Conservation (phyloP, 2,113 vertebrate species). For the Sorex fumeus region DNA sequence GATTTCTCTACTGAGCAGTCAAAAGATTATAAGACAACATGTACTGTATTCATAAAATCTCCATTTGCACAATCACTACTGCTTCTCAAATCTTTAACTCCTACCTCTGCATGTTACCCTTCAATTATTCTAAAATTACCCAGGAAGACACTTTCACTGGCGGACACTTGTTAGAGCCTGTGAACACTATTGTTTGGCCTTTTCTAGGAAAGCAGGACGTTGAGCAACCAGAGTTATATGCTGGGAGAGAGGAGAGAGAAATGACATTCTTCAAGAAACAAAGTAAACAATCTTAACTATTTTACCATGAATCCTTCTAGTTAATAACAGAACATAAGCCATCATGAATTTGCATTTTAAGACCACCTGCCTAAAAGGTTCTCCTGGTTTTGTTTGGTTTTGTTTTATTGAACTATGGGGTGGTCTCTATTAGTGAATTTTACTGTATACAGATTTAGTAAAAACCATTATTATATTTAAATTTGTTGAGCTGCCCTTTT, state of each 20-base stretch:
- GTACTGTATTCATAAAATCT: background rate
- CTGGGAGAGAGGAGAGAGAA: background rate
- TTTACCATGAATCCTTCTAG: constrained; percentile 51
- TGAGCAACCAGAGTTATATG: background rate
- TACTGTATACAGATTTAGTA: constrained; percentile 49
- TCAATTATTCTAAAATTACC: background rate
- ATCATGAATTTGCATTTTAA: constrained; percentile 50
- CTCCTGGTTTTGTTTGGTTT: constrained; percentile 60
- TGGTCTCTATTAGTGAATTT: constrained; percentile 80
- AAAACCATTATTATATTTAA: constrained; percentile 83
- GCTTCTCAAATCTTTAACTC: background rate
- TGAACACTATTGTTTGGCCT: background rate
- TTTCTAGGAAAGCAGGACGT: background rate
- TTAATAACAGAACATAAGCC: constrained; percentile 67
- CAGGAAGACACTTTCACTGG: background rate
- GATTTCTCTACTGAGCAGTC: constrained; percentile 1
- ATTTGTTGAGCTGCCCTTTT: constrained; percentile 80
- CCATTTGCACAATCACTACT: background rate
- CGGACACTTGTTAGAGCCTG: background rate
- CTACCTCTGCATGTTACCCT: background rate
- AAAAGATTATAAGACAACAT: background rate
- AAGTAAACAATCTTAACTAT: constrained; percentile 41
- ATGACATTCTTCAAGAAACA: constrained; percentile 25
- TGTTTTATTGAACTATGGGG: constrained; percentile 78
- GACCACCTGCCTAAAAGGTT: constrained; percentile 74